Base-by-base conservation (phyloP, 2,888 invertebrate species). In the Cataglyphis cursor region DNA sequence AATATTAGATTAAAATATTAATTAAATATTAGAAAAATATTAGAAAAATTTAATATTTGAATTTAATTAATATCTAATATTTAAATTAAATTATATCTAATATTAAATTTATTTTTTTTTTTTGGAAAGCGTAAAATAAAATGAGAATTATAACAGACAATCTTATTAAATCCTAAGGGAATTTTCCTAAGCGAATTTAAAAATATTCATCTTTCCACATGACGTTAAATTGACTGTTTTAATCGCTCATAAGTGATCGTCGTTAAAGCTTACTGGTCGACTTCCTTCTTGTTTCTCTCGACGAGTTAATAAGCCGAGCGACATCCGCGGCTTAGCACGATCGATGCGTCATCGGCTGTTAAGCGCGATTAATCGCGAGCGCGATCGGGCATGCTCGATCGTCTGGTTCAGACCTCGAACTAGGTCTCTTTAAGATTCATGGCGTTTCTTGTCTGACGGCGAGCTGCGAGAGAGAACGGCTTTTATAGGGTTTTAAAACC, bases 401-500 rank as follows among this genome's bases (percentile, higher is more conserved):
- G 83, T 82, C 81, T 81, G 85, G 82, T 68, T 78, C 57, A 28
- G 38, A 64, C 24, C 74, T 66, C 51, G 82, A 86, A 88, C 84
- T 88, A 83, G 84, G 75, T 83, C 86, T 81, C 74, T 59, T 61
- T 54, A 24, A 82, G 82, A 88, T 85, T 88, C 84, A 88, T 78
- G 76, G 70, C 72, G 81, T 74, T 84, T 86, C 81, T 86, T 82
- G 72, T 64, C 21, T 65, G 81, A 44, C 68, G 59, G 57, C 68
- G 38, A 59, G 68, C 31, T 44, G 28, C 65, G 76, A 51, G 41
- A 24, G 66, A 61, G 75, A 76, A 74, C 75, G 44, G 74, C 75
- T 86, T 88, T 88, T 88, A 88, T 86, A 82, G 65, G 84, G 80
- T 59, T 82, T 86, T 86, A 83, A 86, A 88, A 88, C 59, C 66